A percentile compares a stretch with the other conserved stretches of the same genome.
These are phyloP conservation scores for Galagoides demidoff DNA, from an alignment of 2,797 vertebrate genomes.

Conservation along the genomic window DNA sequence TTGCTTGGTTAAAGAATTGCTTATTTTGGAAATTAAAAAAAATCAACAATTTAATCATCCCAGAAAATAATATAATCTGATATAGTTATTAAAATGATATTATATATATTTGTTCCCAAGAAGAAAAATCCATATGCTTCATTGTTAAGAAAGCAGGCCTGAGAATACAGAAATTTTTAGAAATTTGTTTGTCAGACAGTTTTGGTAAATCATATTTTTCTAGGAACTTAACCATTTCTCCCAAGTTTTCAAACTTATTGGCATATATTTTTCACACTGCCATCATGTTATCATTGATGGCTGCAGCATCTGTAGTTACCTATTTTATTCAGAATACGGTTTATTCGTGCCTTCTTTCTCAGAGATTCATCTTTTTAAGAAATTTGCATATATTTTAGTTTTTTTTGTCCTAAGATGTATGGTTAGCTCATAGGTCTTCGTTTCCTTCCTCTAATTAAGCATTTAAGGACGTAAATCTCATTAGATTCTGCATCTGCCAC, in stretches of 20 bases:
- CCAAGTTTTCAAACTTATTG: neutral
- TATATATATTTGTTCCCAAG: neutral
- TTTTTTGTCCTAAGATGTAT: neutral
- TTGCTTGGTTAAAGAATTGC: neutral
- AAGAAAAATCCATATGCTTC: neutral
- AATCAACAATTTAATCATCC: neutral
- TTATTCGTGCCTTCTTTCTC: neutral
- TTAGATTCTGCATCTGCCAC: neutral
- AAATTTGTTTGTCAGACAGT: neutral
- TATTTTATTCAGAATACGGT: neutral
- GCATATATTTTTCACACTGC: neutral
- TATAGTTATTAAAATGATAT: neutral
- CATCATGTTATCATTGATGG: neutral
- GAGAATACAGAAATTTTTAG: neutral
- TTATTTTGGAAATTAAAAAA: slow-evolving; percentile 13
- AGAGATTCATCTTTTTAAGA: neutral
- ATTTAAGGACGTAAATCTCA: neutral
- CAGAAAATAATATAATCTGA: neutral
- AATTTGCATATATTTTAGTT: neutral
- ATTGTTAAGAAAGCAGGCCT: neutral
- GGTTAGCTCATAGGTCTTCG: neutral
- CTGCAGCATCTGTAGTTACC: neutral
- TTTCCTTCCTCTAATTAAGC: neutral
- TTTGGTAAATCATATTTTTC: neutral
- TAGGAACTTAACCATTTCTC: neutral